phyloP scores from a whole-genome alignment of 2,113 vertebrate genomes.

The Galeopterus variegatus region DNA sequence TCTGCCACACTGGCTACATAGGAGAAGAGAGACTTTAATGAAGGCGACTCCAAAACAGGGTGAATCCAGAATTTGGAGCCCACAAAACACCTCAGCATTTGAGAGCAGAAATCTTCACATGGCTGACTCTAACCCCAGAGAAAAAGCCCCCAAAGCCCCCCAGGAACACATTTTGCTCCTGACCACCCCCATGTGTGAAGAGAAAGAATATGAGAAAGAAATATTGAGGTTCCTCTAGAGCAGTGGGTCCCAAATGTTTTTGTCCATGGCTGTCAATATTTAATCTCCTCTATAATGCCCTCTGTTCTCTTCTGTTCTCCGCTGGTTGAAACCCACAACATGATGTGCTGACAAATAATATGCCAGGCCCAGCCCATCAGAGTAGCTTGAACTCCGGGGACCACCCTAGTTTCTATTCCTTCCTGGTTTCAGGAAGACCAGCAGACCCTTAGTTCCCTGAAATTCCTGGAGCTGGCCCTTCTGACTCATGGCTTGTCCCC shows the following conservation, averaged over 20 bases:
- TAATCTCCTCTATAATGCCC: background rate
- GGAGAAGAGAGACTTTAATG: background rate
- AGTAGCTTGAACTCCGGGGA: background rate
- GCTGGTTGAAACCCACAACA: background rate
- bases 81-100: background rate
- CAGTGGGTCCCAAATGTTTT: background rate
- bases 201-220: background rate
- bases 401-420: background rate
- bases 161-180: background rate
- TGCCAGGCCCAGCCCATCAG: background rate
- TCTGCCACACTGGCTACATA: background rate
- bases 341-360: background rate
- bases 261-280: background rate
- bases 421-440: background rate
- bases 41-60: background rate
- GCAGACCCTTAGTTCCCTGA: background rate
- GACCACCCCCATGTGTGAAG: background rate
- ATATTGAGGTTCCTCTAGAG: background rate
- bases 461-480: background rate
- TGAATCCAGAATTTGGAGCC: background rate
- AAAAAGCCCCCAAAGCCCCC: background rate
- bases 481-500: background rate
- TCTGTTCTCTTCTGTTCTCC: background rate
- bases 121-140: background rate
- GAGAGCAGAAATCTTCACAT: background rate